These are phyloP conservation scores for Agonopterix alstromeriana DNA, from an alignment of 2,888 invertebrate species.

Conservation along the genomic window DNA sequence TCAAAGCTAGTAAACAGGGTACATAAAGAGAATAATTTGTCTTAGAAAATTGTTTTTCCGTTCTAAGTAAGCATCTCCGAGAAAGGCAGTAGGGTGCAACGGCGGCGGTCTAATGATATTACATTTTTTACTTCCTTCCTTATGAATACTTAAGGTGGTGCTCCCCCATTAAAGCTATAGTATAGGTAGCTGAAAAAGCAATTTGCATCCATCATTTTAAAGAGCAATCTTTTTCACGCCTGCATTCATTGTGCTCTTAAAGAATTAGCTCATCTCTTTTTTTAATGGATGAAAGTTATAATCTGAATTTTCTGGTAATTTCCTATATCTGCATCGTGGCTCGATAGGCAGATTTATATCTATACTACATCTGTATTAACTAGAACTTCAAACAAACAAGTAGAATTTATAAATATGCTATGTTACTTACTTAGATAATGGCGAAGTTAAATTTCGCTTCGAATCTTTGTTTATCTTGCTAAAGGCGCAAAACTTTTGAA, in stretches of 20 bases:
- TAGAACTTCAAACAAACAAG: neutral
- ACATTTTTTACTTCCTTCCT: constrained; percentile 52
- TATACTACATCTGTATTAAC: neutral
- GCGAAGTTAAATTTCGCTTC: no score
- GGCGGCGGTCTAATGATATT: constrained; percentile 44
- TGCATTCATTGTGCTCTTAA: constrained; percentile 9
- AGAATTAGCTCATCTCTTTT: constrained; percentile 5
- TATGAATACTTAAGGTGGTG: constrained; percentile 50
- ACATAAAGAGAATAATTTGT: constrained; percentile 5
- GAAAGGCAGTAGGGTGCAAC: constrained; percentile 16
- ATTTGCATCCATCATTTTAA: constrained; percentile 45
- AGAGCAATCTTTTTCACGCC: constrained; percentile 19
- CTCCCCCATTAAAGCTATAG: constrained; percentile 38
- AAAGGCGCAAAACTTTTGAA: no score
- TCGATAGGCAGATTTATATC: neutral
- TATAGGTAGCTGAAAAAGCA: constrained; percentile 44
- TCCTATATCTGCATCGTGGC: neutral
- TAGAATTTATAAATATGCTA: no score
- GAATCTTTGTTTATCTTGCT: no score
- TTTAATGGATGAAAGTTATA: neutral
- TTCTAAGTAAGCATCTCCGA: constrained; percentile 24
- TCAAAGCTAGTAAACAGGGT: constrained; percentile 4
- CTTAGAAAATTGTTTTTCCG: constrained; percentile 8
- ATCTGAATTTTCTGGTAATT: neutral
- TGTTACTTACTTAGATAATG: no score